Conservation (phyloP, 2,113 vertebrate genomes). For the Spermophilus dauricus region DNA sequence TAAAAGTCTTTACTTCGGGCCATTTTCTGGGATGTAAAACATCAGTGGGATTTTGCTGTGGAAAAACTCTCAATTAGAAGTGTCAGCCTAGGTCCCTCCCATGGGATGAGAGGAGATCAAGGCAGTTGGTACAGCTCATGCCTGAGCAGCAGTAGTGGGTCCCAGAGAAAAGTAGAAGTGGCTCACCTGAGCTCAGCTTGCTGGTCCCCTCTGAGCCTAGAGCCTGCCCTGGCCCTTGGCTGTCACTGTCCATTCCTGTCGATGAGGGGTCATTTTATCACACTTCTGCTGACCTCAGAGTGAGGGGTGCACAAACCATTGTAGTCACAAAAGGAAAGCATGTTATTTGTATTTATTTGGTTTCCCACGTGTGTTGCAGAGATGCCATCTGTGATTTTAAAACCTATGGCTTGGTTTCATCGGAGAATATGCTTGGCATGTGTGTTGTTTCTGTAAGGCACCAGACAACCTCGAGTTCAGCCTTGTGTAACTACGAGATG, state of each 20-base stretch:
- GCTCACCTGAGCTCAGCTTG: not conserved
- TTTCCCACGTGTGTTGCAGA: not conserved
- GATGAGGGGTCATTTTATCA: not conserved
- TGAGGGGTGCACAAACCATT: not conserved
- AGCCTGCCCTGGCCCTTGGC: not conserved
- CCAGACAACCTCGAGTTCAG: not conserved
- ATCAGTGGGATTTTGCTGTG: not conserved
- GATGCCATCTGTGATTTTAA: not conserved
- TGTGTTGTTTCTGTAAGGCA: not conserved
- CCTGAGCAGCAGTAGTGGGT: not conserved
- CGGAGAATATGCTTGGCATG: not conserved
- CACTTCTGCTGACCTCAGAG: not conserved
- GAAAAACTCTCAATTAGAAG: not conserved
- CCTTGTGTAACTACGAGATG: not conserved
- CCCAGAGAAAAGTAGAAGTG: not conserved
- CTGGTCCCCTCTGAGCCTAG: not conserved
- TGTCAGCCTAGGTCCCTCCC: not conserved
- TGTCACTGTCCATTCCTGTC: accelerated
- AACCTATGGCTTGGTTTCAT: not conserved
- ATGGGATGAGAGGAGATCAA: not conserved
- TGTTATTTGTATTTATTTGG: not conserved
- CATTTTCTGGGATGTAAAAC: not conserved
- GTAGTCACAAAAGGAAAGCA: not conserved
- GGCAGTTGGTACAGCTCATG: not conserved
- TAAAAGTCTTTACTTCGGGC: not conserved